Evolutionary conservation across 1,140 invertebrate genomes (phyloP).

Genomic region (Tetramorium parvispinum): DNA sequence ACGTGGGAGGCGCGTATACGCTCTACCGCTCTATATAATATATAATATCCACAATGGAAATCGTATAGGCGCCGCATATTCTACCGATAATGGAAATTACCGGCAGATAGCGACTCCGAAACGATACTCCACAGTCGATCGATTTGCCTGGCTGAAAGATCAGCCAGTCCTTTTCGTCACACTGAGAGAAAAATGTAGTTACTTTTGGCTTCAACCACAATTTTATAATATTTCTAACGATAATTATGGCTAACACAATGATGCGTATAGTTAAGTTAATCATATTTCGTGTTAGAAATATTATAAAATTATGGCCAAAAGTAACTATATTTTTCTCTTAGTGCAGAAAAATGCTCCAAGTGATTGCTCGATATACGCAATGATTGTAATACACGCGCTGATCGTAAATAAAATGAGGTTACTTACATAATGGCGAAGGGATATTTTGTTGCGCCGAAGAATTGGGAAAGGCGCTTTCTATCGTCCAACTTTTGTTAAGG

Average conservation of each 20-base stretch:
- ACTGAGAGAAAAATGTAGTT: too few relatives aligned
- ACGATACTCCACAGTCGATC: conserved; percentile 25
- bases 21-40: not conserved
- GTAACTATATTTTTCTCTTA: too few relatives aligned
- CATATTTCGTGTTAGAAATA: too few relatives aligned
- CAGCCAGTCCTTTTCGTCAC: not conserved
- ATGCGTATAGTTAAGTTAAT: too few relatives aligned
- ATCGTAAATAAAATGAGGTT: conserved; percentile 35
- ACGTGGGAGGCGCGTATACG: conserved; percentile 3
- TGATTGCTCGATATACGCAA: conserved; percentile 37
- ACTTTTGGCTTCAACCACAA: too few relatives aligned
- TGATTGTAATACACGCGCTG: not conserved
- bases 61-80: conserved; percentile 29
- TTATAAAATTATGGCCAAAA: too few relatives aligned
- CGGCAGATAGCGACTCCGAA: conserved; percentile 48
- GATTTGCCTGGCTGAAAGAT: conserved; percentile 42
- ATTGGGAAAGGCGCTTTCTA: conserved; percentile 28
- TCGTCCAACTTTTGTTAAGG: not conserved
- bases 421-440: conserved; percentile 8
- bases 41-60: conserved; percentile 50
- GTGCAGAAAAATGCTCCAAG: not conserved
- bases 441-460: conserved; percentile 9
- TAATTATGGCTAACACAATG: too few relatives aligned
- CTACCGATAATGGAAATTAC: conserved; percentile 43
- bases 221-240: too few relatives aligned